A percentile compares a stretch with the other conserved stretches of the same genome.
Conservation (phyloP, 2,797 vertebrate genomes). For the Sebastes alutus region DNA sequence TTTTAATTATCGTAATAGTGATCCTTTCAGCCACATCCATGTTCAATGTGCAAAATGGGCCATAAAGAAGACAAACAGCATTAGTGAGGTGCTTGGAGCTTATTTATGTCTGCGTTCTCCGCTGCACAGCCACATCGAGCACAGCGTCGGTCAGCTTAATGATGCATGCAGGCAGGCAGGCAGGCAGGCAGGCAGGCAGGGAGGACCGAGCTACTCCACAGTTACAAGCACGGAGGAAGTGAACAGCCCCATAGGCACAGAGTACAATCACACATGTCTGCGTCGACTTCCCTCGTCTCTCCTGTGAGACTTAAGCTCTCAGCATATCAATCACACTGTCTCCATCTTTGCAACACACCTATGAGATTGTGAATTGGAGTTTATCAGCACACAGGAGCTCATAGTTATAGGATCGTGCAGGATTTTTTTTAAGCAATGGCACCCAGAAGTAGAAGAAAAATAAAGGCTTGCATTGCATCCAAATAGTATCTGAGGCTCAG, state of each 20-base stretch:
- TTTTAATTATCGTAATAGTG: conserved; percentile 56
- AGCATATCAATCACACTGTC: neutral
- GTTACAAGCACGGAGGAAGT: conserved; percentile 31
- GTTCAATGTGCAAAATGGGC: conserved; percentile 61
- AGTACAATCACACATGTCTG: conserved; percentile 23
- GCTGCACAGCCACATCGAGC: conserved; percentile 41
- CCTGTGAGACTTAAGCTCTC: neutral
- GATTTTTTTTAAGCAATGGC: neutral
- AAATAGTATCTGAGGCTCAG: neutral
- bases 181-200: conserved; percentile 25
- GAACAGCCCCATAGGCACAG: conserved; percentile 22
- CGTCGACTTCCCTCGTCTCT: neutral
- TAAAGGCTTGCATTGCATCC: neutral
- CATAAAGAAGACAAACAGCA: conserved; percentile 72
- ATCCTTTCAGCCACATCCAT: conserved; percentile 52
- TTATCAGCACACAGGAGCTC: neutral
- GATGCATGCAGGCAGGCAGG: conserved; percentile 59
- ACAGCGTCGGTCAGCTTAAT: conserved; percentile 70
- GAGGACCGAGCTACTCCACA: conserved; percentile 33
- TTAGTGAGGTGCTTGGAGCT: conserved; percentile 62
- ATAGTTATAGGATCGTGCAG: neutral
- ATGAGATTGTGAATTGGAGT: neutral
- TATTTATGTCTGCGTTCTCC: conserved; percentile 59
- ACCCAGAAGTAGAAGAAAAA: neutral
- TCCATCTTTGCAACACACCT: neutral